phyloP scores from a whole-genome alignment of 2,888 invertebrate genomes.

The Drosophila engyochracea region DNA sequence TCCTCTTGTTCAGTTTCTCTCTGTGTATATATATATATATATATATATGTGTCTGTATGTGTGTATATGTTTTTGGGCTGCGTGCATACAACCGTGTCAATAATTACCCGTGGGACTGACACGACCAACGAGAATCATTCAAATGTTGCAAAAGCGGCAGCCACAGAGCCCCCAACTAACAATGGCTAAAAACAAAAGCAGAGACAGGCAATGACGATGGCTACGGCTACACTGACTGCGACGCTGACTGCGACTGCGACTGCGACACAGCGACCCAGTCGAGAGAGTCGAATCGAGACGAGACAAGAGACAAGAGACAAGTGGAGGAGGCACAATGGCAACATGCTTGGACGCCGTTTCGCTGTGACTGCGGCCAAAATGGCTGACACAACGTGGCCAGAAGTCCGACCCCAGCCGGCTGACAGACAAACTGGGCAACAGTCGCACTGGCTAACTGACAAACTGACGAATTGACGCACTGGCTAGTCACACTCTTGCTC shows the following conservation, averaged over 20 bases:
- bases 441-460: constrained; percentile 18
- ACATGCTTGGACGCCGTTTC: constrained; percentile 50
- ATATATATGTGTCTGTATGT: constrained; percentile 46
- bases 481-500: constrained; percentile 44
- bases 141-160: constrained; percentile 81
- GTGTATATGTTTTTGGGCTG: constrained; percentile 76
- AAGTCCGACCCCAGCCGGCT: constrained; percentile 41
- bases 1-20: constrained; percentile 40
- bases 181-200: constrained; percentile 80
- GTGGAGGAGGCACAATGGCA: constrained; percentile 55
- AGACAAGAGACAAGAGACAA: constrained; percentile 42
- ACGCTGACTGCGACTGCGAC: constrained; percentile 8
- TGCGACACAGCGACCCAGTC: constrained; percentile 40
- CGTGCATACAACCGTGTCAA: constrained; percentile 84
- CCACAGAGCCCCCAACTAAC: constrained; percentile 63
- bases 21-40: constrained; percentile 25
- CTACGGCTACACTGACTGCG: constrained; percentile 7
- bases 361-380: constrained; percentile 66
- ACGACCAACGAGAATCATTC: constrained; percentile 83
- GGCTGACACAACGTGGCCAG: constrained; percentile 69
- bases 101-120: constrained; percentile 84
- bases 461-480: constrained; percentile 41
- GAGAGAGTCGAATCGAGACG: constrained; percentile 53
- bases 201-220: constrained; percentile 54
- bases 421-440: constrained; percentile 50